A percentile compares a stretch with the other conserved stretches of the same genome.
phyloP scores from a whole-genome alignment of 92 coral and sea anemone genomes.

The Pocillopora grandis region DNA sequence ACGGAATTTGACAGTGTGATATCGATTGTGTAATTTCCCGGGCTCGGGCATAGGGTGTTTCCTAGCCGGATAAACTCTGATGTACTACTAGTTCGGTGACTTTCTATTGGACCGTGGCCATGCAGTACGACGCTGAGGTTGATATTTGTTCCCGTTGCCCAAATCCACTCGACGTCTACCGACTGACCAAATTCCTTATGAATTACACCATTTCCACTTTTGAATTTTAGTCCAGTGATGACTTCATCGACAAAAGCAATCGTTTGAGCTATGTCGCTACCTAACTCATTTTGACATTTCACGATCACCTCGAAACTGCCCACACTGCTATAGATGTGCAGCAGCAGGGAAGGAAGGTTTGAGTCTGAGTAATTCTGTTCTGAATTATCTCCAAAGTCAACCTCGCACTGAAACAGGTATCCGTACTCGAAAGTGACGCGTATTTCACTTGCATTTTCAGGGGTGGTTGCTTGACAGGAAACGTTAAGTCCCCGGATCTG shows the following conservation, averaged over 20 bases:
- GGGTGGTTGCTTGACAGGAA: slow-evolving; percentile 58
- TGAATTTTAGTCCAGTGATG: slow-evolving; percentile 62
- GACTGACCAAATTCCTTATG: slow-evolving; percentile 43
- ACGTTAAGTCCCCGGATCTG: slow-evolving; percentile 58
- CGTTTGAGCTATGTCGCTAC: slow-evolving; percentile 27
- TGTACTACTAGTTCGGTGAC: slow-evolving; percentile 7
- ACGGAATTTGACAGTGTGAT: slow-evolving; percentile 73
- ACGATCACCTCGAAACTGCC: slow-evolving; percentile 51
- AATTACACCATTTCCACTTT: background rate
- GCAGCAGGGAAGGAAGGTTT: slow-evolving; percentile 47
- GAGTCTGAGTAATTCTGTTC: slow-evolving; percentile 23
- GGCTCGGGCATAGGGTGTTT: slow-evolving; percentile 36
- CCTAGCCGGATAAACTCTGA: slow-evolving; percentile 27
- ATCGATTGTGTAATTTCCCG: slow-evolving; percentile 68
- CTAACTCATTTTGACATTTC: slow-evolving; percentile 44
- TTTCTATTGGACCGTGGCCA: background rate
- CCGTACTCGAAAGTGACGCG: slow-evolving; percentile 58
- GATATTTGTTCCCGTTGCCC: slow-evolving; percentile 71
- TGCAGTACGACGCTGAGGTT: slow-evolving; percentile 30
- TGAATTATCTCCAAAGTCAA: slow-evolving; percentile 57
- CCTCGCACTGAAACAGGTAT: slow-evolving; percentile 54
- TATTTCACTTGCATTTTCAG: slow-evolving; percentile 56
- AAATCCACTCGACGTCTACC: slow-evolving; percentile 56
- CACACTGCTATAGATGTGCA: slow-evolving; percentile 39
- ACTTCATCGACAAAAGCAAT: slow-evolving; percentile 58